Conservation (phyloP, 2,888 invertebrate genomes). For the Auanema sp. region DNA sequence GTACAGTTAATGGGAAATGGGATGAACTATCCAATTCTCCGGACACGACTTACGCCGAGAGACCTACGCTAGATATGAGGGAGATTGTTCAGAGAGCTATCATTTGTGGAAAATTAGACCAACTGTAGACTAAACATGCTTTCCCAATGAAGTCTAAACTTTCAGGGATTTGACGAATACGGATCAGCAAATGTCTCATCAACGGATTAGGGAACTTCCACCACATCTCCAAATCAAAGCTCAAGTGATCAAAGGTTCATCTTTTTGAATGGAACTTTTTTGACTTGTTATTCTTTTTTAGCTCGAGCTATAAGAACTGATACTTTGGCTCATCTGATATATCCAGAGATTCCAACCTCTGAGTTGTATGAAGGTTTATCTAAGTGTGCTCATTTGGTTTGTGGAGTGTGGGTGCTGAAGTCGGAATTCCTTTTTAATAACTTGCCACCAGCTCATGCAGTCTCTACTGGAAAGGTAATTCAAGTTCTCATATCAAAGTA, state of each 20-base stretch:
- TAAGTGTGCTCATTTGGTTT: conserved; percentile 29
- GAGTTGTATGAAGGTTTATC: conserved; percentile 20
- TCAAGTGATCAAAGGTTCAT: conserved; percentile 33
- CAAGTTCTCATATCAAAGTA: conserved; percentile 4
- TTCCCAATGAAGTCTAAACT: neutral
- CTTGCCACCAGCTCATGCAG: conserved; percentile 36
- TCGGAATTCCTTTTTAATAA: conserved; percentile 34
- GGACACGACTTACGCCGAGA: neutral
- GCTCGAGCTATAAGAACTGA: conserved; percentile 29
- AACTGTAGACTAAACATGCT: conserved; percentile 20
- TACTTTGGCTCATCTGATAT: conserved; percentile 22
- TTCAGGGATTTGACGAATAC: conserved; percentile 9
- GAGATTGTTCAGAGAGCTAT: conserved; percentile 32
- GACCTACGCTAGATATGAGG: conserved; percentile 8
- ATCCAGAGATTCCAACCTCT: conserved; percentile 6
- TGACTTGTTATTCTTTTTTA: conserved; percentile 13
- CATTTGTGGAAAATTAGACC: conserved; percentile 32
- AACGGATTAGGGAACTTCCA: conserved; percentile 31
- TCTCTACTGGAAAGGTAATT: conserved; percentile 31
- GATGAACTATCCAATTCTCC: neutral
- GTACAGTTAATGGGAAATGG: neutral
- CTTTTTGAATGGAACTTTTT: neutral
- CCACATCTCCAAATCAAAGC: conserved; percentile 30
- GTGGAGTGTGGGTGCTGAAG: conserved; percentile 40
- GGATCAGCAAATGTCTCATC: conserved; percentile 33